These are phyloP conservation scores for Scaptomyza reducta DNA, from an alignment of 2,888 invertebrate species.

Conservation along the genomic window DNA sequence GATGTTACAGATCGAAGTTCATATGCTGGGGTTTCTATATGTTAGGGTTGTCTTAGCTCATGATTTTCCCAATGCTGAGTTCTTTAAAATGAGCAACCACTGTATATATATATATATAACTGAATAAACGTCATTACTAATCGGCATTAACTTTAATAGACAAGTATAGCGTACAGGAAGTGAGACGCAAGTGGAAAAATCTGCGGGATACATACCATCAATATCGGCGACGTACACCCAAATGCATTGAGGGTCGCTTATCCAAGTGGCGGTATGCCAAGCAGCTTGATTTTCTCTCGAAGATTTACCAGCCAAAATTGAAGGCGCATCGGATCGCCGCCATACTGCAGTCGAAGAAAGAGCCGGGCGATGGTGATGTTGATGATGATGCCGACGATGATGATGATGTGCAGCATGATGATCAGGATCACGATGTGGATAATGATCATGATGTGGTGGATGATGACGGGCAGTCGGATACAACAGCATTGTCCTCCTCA, in stretches of 20 bases:
- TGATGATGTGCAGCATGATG: conserved; percentile 20
- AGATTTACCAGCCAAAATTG: conserved; percentile 81
- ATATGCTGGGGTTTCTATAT: too few relatives aligned
- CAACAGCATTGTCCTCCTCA: conserved; percentile 49
- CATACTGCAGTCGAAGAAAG: conserved; percentile 62
- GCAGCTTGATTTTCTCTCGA: conserved; percentile 80
- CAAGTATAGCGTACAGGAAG: conserved; percentile 80
- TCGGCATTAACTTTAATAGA: conserved; percentile 3
- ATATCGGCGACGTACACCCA: conserved; percentile 80
- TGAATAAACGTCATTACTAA: background rate
- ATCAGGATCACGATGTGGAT: conserved; percentile 31
- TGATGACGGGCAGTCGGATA: conserved; percentile 67
- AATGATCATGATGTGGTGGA: conserved; percentile 54
- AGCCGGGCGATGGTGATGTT: conserved; percentile 52
- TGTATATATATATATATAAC: background rate
- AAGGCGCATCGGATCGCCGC: conserved; percentile 78
- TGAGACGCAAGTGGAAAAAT: conserved; percentile 83
- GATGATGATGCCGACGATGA: conserved; percentile 29
- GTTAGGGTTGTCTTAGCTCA: too few relatives aligned
- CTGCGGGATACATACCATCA: conserved; percentile 83
- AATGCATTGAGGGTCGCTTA: conserved; percentile 74
- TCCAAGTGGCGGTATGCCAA: conserved; percentile 83
- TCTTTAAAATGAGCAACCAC: too few relatives aligned
- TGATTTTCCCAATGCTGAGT: background rate
- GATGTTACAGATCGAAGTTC: too few relatives aligned